A percentile compares a stretch with the other conserved stretches of the same genome.
These are phyloP conservation scores for Macrotrachela quadricornifera DNA, from an alignment of 1,140 invertebrate species.

Conservation along the genomic window DNA sequence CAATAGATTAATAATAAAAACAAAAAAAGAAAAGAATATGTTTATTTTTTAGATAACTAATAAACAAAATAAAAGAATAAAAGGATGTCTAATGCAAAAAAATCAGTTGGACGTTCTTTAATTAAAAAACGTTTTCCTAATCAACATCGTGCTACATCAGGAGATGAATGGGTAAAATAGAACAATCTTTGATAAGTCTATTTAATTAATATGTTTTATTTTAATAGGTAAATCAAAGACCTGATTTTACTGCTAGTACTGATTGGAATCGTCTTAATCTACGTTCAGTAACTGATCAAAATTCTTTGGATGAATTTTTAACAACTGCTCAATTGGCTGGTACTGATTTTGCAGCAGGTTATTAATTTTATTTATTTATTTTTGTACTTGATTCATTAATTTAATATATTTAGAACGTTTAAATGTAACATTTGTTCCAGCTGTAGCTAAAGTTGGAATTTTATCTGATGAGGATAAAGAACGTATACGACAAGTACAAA, in stretches of 20 bases:
- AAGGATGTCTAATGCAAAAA: no score
- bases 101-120: no score
- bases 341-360: conserved; percentile 53
- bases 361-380: background rate
- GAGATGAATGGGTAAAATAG: no score
- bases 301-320: conserved; percentile 78
- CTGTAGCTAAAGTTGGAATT: conserved; percentile 38
- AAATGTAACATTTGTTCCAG: conserved; percentile 55
- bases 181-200: no score
- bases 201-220: no score
- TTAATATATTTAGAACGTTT: conserved; percentile 51
- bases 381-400: background rate
- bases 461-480: conserved; percentile 42
- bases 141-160: no score
- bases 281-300: conserved; percentile 73
- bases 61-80: no score
- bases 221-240: conserved; percentile 38
- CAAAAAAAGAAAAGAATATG: no score
- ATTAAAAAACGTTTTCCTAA: no score
- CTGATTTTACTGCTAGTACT: conserved; percentile 64
- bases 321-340: conserved; percentile 74
- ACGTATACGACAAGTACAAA: conserved; percentile 39
- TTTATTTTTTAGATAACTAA: no score
- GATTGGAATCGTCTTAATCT: conserved; percentile 69
- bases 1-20: no score